Evolutionary conservation across 2,888 invertebrate genomes (phyloP), one percentile per base, ranked within the genome.

Genomic region (Slavum lentiscoides): DNA sequence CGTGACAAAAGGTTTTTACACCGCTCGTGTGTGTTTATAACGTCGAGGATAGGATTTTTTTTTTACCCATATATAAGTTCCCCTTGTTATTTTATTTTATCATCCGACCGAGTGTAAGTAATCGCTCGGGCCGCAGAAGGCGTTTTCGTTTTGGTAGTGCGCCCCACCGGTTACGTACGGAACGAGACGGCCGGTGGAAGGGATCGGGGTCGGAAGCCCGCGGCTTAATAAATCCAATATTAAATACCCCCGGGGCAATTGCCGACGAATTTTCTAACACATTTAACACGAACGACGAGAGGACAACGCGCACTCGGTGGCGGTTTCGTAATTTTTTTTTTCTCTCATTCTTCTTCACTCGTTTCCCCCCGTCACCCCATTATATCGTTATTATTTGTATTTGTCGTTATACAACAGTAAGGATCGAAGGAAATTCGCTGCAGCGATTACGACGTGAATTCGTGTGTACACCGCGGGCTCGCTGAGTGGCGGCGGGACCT

Each of bases 171-270:
- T 30, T 30, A 30, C 30, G 30, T 30, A 30, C 30, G 30, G 30
- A 30, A 30, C 30, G 30, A 30, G 39, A 39, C 39, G 39, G 39
- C 39, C 4, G 39, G 39, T 6, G 49, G 49, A 6, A 11, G 49
- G 49, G 62, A 9, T 23, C 37, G 53, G n/a, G 23, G 43, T 23
- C 39, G 43, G 77, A 7, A 55, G 55, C 70, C 53, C 70, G 69
- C 23, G 77, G 77, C 70, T 70, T 80, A 80, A 80, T 80, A 80
- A 80, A 80, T 80, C 77, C 61, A 55, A 80, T 80, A 80, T 80
- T 80, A 80, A 80, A 80, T 70, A 80, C 77, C 75, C 77, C 39
- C 43, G 43, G 8, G 43, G 43, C 70, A 62, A 23, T 70, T 64
- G 55, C 70, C 77, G 70, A 80, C 77, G 55, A 70, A 80, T 80